Conservation (phyloP, 2,888 invertebrate genomes). For the Arrhopalites spinosus region DNA sequence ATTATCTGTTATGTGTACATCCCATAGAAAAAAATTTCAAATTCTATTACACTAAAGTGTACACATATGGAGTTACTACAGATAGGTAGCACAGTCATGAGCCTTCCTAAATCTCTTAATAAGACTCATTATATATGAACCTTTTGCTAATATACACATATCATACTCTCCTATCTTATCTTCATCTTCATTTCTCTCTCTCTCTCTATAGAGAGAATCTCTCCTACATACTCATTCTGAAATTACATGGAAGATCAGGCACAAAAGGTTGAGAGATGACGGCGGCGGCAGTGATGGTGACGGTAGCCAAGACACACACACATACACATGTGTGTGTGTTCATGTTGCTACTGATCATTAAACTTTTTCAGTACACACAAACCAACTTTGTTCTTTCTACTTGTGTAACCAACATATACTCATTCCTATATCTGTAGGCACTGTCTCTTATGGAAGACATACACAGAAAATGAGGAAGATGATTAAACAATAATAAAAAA, state of each 20-base stretch:
- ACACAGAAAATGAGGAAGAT: neutral
- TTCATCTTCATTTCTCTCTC: too few relatives aligned
- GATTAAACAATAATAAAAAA: neutral
- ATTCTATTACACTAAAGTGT: neutral
- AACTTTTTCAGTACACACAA: neutral
- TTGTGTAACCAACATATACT: neutral
- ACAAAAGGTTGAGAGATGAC: too few relatives aligned
- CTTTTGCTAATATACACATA: too few relatives aligned
- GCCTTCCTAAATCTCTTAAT: neutral
- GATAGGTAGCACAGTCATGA: neutral
- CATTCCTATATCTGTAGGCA: neutral
- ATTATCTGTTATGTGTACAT: too few relatives aligned
- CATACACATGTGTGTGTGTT: neutral
- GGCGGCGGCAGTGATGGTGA: neutral
- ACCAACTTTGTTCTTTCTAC: neutral
- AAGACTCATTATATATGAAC: too few relatives aligned
- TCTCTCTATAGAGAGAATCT: too few relatives aligned
- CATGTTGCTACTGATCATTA: slow-evolving; percentile 14
- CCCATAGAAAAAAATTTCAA: neutral
- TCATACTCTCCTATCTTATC: too few relatives aligned
- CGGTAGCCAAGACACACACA: slow-evolving; percentile 10
- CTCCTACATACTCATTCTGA: too few relatives aligned
- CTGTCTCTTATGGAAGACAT: neutral
- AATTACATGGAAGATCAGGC: too few relatives aligned
- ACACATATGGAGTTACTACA: neutral